A percentile compares a stretch with the other conserved stretches of the same genome.
Evolutionary conservation across 1,140 invertebrate species (phyloP).

Genomic region (Cyclina sinensis): DNA sequence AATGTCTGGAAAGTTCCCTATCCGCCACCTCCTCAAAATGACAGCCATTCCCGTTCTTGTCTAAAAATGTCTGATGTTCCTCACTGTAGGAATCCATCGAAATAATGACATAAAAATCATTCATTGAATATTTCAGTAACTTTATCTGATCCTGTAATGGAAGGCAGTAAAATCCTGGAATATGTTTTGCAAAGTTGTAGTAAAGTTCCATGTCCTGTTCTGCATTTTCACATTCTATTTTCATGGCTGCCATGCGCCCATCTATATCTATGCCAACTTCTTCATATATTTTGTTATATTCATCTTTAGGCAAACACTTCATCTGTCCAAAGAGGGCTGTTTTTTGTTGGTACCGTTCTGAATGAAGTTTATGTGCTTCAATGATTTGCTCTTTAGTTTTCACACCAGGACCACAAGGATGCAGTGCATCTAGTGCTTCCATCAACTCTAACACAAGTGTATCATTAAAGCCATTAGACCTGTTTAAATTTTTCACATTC

Average conservation of each 20-base stretch:
- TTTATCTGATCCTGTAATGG: slow-evolving; percentile 11
- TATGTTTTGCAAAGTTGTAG: slow-evolving; percentile 51
- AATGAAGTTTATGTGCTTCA: not conserved
- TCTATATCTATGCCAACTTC: slow-evolving; percentile 59
- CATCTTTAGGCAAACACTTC: slow-evolving; percentile 53
- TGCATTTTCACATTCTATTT: slow-evolving; percentile 9
- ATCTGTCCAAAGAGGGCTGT: slow-evolving; percentile 38
- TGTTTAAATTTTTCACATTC: not conserved
- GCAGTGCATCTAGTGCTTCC: slow-evolving; percentile 11
- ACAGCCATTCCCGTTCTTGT: slow-evolving; percentile 23
- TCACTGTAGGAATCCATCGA: slow-evolving; percentile 32
- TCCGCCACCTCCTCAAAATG: slow-evolving; percentile 41
- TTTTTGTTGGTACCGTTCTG: slow-evolving; percentile 38
- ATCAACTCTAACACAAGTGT: not conserved
- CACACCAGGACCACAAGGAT: slow-evolving; percentile 39
- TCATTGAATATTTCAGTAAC: slow-evolving; percentile 31
- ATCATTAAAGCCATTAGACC: not conserved
- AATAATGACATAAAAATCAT: slow-evolving; percentile 51
- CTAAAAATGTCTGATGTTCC: slow-evolving; percentile 4
- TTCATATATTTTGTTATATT: slow-evolving; percentile 24
- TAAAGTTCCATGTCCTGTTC: not conserved
- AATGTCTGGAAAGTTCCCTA: not conserved
- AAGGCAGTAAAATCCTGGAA: slow-evolving; percentile 47
- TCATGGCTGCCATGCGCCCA: slow-evolving; percentile 32
- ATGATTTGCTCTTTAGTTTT: slow-evolving; percentile 22